Conservation (phyloP, 1,140 invertebrate species). For the Sarcophaga bullata region DNA sequence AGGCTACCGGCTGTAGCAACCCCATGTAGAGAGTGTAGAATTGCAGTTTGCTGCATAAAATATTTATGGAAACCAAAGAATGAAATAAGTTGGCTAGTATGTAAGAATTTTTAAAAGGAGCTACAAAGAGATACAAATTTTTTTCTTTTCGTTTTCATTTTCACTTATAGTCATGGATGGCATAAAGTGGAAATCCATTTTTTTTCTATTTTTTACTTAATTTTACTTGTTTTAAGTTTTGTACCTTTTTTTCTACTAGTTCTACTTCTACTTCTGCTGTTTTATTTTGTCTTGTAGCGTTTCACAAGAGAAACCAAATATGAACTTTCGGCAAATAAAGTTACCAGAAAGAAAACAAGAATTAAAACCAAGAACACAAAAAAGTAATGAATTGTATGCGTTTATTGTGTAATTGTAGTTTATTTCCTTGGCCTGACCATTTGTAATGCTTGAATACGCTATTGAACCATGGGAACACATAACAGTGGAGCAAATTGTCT, state of each 20-base stretch:
- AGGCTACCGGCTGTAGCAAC: too few species aligned
- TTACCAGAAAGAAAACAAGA: neutral
- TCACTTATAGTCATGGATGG: neutral
- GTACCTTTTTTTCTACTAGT: neutral
- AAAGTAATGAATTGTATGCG: neutral
- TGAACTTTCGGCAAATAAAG: neutral
- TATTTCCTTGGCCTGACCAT: slow-evolving; percentile 23
- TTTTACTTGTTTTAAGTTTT: neutral
- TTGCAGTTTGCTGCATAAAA: too few species aligned
- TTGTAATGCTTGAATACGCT: slow-evolving; percentile 21
- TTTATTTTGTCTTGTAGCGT: too few species aligned
- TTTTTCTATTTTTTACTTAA: slow-evolving; percentile 1
- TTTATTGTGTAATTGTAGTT: slow-evolving; percentile 21
- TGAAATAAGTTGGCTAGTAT: too few species aligned
- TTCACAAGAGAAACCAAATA: neutral
- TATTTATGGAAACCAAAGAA: too few species aligned
- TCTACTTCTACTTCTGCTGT: too few species aligned
- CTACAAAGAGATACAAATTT: neutral
- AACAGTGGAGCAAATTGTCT: neutral
- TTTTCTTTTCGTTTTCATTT: neutral
- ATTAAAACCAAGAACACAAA: neutral
- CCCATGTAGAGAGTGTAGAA: too few species aligned
- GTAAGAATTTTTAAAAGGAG: neutral
- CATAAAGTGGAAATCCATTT: neutral
- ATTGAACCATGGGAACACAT: neutral